Base-by-base conservation (phyloP, 2,888 invertebrate species). In the Cheilosia impressa region DNA sequence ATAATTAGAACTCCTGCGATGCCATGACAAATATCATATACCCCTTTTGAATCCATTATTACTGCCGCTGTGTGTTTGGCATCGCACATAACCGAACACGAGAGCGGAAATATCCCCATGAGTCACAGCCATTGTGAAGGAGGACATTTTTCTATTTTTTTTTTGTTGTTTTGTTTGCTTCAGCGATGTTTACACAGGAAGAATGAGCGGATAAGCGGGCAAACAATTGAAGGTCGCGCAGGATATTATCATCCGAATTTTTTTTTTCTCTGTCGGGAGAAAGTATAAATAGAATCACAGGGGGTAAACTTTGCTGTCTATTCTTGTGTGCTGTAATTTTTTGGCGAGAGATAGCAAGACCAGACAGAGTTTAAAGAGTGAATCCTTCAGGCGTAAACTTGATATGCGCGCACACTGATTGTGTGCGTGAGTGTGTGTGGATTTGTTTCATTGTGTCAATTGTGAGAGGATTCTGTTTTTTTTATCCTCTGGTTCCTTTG, bases 151-250 rank as follows among this genome's bases (percentile, higher is more conserved):
- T 27, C 6, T 19, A 19, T 19, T 19, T 27, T 6, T 10, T 34
- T 58, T 68, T 60, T 66, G 41, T 38, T 68, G n/a, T 43, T 22
- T 47, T 15, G 45, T 66, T 34, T 47, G 24, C 62, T 65, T 38
- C 43, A 62, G 69, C 55, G n/a, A 15, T 80, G 71, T 80, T 80
- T 80, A 62, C 79, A 84, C 65, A 84, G 69, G 75, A 84, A 79
- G 75, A 79, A 79, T 76, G 31, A 76, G 68, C 76, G 80, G 76
- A 85, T 85, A 85, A 85, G 80, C 68, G 81, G 81, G 68, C 81
- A 85, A 81, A 85, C 85, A 85, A 85, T 81, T 85, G 85, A 85
- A 85, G 85, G 85, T 85, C 85, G 81, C 76, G 81, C 68, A 72
- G 85, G 85, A 80, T 85, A 81, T 66, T 68, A 81, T 77, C 76